These are phyloP conservation scores for Hyla sarda DNA, from an alignment of 2,113 vertebrate species.

Conservation along the genomic window DNA sequence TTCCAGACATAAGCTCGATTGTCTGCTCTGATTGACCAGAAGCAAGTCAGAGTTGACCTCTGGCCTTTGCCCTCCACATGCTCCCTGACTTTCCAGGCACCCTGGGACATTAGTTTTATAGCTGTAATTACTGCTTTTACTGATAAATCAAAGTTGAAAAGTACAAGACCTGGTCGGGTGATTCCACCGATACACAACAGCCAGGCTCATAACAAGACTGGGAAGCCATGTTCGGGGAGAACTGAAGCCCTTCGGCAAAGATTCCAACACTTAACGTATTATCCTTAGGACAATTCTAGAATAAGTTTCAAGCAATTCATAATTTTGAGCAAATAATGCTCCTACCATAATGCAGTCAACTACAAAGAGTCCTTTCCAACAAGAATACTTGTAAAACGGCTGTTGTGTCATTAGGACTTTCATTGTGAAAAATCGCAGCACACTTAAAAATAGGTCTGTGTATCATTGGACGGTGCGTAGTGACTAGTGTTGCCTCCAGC, in stretches of 20 bases:
- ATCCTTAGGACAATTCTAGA: background rate
- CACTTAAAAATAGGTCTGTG: background rate
- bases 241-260: background rate
- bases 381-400: background rate
- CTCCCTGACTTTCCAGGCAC: slow-evolving; percentile 62
- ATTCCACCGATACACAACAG: slow-evolving; percentile 3
- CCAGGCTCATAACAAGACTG: background rate
- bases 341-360: background rate
- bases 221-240: background rate
- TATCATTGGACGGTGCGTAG: background rate
- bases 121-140: slow-evolving; percentile 58
- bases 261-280: background rate
- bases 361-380: background rate
- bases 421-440: slow-evolving; percentile 3
- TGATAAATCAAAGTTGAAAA: slow-evolving; percentile 58
- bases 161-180: slow-evolving; percentile 29
- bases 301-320: background rate
- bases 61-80: slow-evolving; percentile 67
- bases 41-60: slow-evolving; percentile 67
- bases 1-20: background rate
- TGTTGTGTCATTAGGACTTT: background rate
- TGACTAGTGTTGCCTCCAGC: slow-evolving; percentile 38
- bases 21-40: slow-evolving; percentile 68
- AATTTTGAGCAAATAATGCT: background rate
- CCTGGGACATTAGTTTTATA: slow-evolving; percentile 62